Percentiles rank a stretch among this genome's conserved stretches.
Conservation (phyloP, 2,888 invertebrate species). For the Pseudeuparius sepicola region DNA sequence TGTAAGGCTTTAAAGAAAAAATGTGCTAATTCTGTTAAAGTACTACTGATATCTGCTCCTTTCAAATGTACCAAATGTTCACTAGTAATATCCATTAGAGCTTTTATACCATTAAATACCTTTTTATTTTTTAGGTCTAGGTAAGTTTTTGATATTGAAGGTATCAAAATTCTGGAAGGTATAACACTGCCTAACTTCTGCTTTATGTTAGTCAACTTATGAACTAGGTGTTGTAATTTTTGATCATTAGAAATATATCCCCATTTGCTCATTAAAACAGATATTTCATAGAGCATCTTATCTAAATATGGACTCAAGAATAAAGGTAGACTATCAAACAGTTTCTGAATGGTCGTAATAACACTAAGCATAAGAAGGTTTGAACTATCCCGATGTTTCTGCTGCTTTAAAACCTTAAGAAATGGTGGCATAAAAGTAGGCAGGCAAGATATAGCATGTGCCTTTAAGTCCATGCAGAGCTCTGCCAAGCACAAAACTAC, state of each 20-base stretch:
- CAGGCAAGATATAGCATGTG: conserved; percentile 63
- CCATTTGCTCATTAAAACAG: conserved; percentile 40
- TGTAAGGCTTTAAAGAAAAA: conserved; percentile 68
- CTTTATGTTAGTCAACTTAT: conserved; percentile 51
- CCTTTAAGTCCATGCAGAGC: conserved; percentile 63
- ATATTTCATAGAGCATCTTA: conserved; percentile 56
- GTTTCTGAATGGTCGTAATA: conserved; percentile 69
- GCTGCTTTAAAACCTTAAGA: conserved; percentile 51
- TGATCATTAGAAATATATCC: conserved; percentile 16
- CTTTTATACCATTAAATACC: conserved; percentile 51
- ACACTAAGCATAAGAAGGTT: conserved; percentile 60
- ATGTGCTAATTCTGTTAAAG: conserved; percentile 57
- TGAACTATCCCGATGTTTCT: conserved; percentile 48
- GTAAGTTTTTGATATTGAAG: conserved; percentile 59
- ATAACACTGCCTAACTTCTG: conserved; percentile 58
- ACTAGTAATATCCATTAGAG: conserved; percentile 66
- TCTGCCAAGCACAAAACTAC: conserved; percentile 70
- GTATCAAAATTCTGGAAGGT: conserved; percentile 66
- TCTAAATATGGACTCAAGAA: conserved; percentile 81
- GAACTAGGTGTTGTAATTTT: conserved; percentile 42
- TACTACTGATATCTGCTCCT: conserved; percentile 50
- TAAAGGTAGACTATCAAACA: conserved; percentile 69
- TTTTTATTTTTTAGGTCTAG: conserved; percentile 48
- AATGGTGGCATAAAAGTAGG: conserved; percentile 71
- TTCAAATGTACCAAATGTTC: conserved; percentile 59